Percentiles rank a stretch among this genome's conserved stretches.
These are phyloP conservation scores for Sogatella furcifera DNA, from an alignment of 1,140 invertebrate species.

Conservation along the genomic window DNA sequence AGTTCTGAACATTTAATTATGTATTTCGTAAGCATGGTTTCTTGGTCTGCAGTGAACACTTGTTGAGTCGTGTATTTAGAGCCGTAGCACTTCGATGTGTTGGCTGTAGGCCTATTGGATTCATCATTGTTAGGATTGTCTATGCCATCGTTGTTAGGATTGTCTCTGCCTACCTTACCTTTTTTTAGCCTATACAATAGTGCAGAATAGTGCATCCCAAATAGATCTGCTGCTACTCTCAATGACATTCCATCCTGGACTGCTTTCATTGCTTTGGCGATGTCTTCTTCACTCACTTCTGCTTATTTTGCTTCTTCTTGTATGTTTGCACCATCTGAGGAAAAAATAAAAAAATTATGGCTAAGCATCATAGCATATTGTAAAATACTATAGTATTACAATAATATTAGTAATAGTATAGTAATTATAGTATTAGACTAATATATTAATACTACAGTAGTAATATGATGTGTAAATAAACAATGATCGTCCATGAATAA, in stretches of 20 bases:
- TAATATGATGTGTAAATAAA: no score
- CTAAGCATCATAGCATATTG: no score
- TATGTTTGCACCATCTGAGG: neutral
- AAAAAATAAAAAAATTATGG: neutral
- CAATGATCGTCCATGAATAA: neutral
- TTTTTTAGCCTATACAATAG: conserved; percentile 6
- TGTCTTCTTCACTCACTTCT: conserved; percentile 9
- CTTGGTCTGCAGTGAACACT: conserved; percentile 14
- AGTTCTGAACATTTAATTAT: conserved; percentile 19
- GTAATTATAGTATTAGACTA: no score
- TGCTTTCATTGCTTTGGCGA: conserved; percentile 4
- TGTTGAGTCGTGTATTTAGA: conserved; percentile 5
- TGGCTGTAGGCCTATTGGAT: neutral
- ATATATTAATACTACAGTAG: no score
- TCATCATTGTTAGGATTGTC: neutral
- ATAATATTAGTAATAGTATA: no score
- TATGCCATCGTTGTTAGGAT: neutral
- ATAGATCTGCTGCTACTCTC: conserved; percentile 1
- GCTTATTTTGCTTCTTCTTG: conserved; percentile 1
- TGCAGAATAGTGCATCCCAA: conserved; percentile 10
- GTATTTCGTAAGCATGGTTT: conserved; percentile 20
- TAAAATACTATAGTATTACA: neutral
- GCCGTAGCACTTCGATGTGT: conserved; percentile 3
- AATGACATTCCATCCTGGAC: conserved; percentile 6
- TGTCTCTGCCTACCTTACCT: neutral